Evolutionary conservation across 2,888 invertebrate genomes (phyloP), one percentile per base, ranked within the genome.

Genomic region (Bombylius major): DNA sequence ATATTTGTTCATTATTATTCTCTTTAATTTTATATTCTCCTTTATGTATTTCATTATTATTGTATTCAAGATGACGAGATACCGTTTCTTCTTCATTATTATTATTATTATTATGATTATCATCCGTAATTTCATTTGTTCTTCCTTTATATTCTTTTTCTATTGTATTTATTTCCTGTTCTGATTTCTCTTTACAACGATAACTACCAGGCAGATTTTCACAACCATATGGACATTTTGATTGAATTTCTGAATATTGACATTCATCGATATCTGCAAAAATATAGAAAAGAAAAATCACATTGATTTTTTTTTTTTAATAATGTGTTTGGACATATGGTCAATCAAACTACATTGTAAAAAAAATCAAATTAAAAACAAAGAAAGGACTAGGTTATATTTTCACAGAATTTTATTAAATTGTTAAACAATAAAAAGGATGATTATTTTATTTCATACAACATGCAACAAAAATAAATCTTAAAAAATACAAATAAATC

Each of bases 121-220:
- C 23, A 23, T 23, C 23, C 23, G 23, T 23, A 1, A 46, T 45
- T 11, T 49, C 49, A 3, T 61, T 14, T 50, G 59, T 60, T 8
- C 61, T 52, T 9, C 49, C 53, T 5, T 50, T 54, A 4, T 58
- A 54, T 5, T 50, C 32, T 32, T 47, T 39, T 56, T 53, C 9
- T 33, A 53, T 12, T 57, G 56, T 13, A 44, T 23, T 8, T 60
- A 53, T 6, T 54, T 8, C 61, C 3, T 60, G 55, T 12, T 59
- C 51, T 5, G 42, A 39, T 36, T 56, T 51, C 3, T 63, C 60
- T 13, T 62, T 66, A 61, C 81, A 80, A 31, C 68, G 67, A 68
- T 79, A 86, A 1, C 82, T 79, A n/a, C 86, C 86, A 5, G 76
- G 75, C 1, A 78, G 79, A 67, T 86, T 86, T 60, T 80, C 73